Conservation (phyloP, 2,888 invertebrate genomes). For the Amiota mariae region DNA sequence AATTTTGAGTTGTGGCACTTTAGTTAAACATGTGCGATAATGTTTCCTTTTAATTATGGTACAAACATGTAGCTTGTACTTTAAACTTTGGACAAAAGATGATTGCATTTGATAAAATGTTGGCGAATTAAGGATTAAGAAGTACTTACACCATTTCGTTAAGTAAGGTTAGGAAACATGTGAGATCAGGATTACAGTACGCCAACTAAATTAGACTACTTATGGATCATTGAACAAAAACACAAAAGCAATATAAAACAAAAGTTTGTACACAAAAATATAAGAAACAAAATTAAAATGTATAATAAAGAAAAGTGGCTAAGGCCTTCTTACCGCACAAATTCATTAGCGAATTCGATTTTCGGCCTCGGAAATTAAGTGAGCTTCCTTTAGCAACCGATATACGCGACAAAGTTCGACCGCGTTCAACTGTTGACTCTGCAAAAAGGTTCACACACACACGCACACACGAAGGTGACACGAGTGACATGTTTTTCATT, state of each 20-base stretch:
- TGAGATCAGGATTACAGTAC: too few species aligned
- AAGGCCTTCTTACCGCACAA: slow-evolving; percentile 88
- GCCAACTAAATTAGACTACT: too few species aligned
- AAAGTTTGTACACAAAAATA: background rate
- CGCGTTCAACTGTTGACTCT: slow-evolving; percentile 76
- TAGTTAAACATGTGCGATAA: too few species aligned
- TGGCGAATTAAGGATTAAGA: too few species aligned
- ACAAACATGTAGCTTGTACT: too few species aligned
- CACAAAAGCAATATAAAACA: background rate
- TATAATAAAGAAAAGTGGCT: slow-evolving; percentile 53
- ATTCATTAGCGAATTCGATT: slow-evolving; percentile 96
- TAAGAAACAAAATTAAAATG: slow-evolving; percentile 16
- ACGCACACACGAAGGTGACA: slow-evolving; percentile 19
- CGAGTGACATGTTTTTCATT: background rate
- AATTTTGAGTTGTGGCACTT: too few species aligned
- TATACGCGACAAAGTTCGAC: slow-evolving; percentile 78
- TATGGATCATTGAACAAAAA: too few species aligned
- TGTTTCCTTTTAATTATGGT: too few species aligned
- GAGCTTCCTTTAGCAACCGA: slow-evolving; percentile 87
- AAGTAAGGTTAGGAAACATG: too few species aligned
- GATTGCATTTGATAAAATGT: too few species aligned
- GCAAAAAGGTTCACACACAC: slow-evolving; percentile 64
- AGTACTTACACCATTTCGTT: too few species aligned
- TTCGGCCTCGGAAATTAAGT: slow-evolving; percentile 91
- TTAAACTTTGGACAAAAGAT: too few species aligned